These are phyloP conservation scores for Heliconius ismenius DNA, from an alignment of 2,888 invertebrate species.

Conservation along the genomic window DNA sequence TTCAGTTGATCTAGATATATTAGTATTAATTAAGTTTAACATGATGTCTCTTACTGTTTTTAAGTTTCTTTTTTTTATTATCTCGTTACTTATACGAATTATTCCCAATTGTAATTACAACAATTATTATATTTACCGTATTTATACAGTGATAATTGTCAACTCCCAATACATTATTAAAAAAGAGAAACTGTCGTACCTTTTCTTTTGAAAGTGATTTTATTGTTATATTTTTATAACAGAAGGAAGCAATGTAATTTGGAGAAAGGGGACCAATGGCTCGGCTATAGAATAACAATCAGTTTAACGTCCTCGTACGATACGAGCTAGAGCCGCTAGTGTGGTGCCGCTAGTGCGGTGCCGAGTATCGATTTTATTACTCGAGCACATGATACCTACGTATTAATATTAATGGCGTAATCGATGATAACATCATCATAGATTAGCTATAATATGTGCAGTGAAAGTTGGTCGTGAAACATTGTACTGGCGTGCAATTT, in stretches of 20 bases:
- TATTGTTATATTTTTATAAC: slow-evolving; percentile 41
- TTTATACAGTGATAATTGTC: not conserved
- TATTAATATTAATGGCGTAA: slow-evolving; percentile 29
- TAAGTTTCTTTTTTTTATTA: not conserved
- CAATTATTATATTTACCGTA: slow-evolving; percentile 3
- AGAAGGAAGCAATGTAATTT: slow-evolving; percentile 45
- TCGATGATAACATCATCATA: slow-evolving; percentile 36
- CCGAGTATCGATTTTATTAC: slow-evolving; percentile 37
- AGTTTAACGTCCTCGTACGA: slow-evolving; percentile 64
- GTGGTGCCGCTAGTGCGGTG: slow-evolving; percentile 37
- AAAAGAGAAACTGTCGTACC: slow-evolving; percentile 38
- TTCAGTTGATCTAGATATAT: not conserved
- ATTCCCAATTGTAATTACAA: not conserved
- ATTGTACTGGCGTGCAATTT: slow-evolving; percentile 17
- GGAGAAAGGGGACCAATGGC: slow-evolving; percentile 67
- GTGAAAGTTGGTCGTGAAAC: slow-evolving; percentile 34
- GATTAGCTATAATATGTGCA: slow-evolving; percentile 23
- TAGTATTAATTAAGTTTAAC: not conserved
- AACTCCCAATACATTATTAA: slow-evolving; percentile 11
- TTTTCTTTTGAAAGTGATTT: slow-evolving; percentile 35
- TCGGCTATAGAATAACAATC: slow-evolving; percentile 66
- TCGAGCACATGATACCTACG: slow-evolving; percentile 30
- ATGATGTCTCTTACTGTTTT: not conserved
- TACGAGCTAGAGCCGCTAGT: slow-evolving; percentile 38
- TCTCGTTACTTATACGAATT: not conserved